Base-by-base conservation (phyloP, 2,797 vertebrate species). In the Poecilia picta region DNA sequence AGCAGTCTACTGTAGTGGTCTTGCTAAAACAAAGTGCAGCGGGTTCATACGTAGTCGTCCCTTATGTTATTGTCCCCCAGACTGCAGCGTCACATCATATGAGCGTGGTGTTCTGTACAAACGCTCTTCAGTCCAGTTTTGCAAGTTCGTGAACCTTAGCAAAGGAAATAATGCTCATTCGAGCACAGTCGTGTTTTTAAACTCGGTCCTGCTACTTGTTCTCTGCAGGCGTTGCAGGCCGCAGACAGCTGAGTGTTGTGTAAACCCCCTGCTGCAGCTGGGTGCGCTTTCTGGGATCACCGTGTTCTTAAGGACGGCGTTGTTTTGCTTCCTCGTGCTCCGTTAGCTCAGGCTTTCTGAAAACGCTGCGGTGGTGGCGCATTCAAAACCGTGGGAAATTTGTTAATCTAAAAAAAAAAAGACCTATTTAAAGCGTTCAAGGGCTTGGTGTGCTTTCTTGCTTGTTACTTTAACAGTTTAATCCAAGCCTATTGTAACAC, bases 341-440 rank as follows among this genome's bases (percentile, higher is more conserved):
- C 33, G 46, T 49, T 36, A 11, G 71, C 36, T 31, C 72, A 72
- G 80, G 51, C 36, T 82, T 43, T 74, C 76, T 81, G 78, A 75
- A 82, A 82, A 66, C 49, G 81, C 88, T 91, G 91, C 89, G 81
- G 91, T 86, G 89, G 81, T 85, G 91, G 7, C 71, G 81, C 88
- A 0, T 92, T 92, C 71, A 85, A 0, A 0, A n/a, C 62, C 0
- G 7, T 85, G 4, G 68, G 85, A 71, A 49, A 77, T 76, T 0
- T n/a, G 0, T 2, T 0, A 0, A n/a, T 18, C 68, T n/a, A 2
- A 71, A 16, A 8, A 71, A 16, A 8, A 33, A 8, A 71, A 12
- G 8, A 28, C 10, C 3, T 10, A 4, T 12, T 8, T 0, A 13
- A 3, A 5, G 39, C 36, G 20, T 12, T n/a, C 36, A 25, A 39